Evolutionary conservation across 2,888 invertebrate species (phyloP).

Genomic region (Xanthorhoe designata): DNA sequence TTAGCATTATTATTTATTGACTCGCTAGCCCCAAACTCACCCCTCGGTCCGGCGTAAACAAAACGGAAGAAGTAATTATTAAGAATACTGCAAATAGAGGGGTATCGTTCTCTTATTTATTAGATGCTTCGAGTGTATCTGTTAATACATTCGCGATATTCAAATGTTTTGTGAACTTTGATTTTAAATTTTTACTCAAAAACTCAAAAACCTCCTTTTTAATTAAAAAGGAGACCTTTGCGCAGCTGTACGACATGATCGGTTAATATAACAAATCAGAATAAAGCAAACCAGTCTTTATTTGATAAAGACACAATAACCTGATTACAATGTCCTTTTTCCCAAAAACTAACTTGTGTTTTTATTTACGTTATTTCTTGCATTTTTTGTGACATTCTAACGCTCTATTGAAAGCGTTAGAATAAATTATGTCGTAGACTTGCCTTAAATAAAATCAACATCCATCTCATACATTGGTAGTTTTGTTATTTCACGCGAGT

Average conservation of each 20-base stretch:
- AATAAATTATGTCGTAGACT: slow-evolving; percentile 31
- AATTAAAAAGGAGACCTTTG: neutral
- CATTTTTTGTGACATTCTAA: neutral
- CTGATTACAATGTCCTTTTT: no score
- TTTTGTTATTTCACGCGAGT: slow-evolving; percentile 83
- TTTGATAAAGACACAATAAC: no score
- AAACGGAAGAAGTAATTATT: slow-evolving; percentile 84
- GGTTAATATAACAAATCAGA: no score
- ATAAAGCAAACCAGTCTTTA: no score
- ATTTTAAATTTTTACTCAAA: no score
- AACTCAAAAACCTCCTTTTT: neutral
- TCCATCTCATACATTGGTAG: slow-evolving; percentile 70
- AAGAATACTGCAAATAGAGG: slow-evolving; percentile 81
- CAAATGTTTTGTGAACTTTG: slow-evolving; percentile 1
- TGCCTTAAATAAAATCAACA: slow-evolving; percentile 51
- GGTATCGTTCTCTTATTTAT: slow-evolving; percentile 59
- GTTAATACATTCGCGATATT: slow-evolving; percentile 41
- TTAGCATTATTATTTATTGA: slow-evolving; percentile 84
- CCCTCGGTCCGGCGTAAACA: slow-evolving; percentile 72
- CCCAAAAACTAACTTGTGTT: neutral
- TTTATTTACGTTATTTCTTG: no score
- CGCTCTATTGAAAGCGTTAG: neutral
- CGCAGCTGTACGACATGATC: no score
- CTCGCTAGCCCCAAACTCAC: slow-evolving; percentile 68
- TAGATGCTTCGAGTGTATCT: slow-evolving; percentile 54